phyloP scores from a whole-genome alignment of 2,888 invertebrate genomes.

The Amphimallon solstitiale region DNA sequence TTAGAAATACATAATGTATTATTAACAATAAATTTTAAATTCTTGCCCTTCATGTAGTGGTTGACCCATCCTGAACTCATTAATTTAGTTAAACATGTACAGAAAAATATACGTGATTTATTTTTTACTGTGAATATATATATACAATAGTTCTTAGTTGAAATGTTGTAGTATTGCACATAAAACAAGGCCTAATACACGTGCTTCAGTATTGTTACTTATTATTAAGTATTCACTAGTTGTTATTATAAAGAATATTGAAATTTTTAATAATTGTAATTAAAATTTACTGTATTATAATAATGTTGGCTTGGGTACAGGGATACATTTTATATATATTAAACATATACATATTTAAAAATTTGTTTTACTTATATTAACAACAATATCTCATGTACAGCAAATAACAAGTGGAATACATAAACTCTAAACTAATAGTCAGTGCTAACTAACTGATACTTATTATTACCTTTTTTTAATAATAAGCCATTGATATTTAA shows the following conservation, averaged over 20 bases:
- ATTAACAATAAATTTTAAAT: too few species aligned
- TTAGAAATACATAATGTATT: too few species aligned
- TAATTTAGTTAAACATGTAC: constrained; percentile 1
- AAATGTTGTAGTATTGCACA: constrained; percentile 38
- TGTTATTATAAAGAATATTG: constrained; percentile 33
- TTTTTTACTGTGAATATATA: constrained; percentile 35
- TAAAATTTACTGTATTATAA: constrained; percentile 41
- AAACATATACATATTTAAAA: constrained; percentile 36
- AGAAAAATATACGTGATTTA: constrained; percentile 14
- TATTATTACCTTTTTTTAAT: constrained; percentile 75
- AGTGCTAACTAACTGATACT: constrained; percentile 50
- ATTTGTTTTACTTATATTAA: not conserved
- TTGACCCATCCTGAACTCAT: too few species aligned
- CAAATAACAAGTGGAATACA: constrained; percentile 1
- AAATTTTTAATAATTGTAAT: constrained; percentile 39
- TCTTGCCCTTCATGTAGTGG: too few species aligned
- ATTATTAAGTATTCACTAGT: constrained; percentile 37
- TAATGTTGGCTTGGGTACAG: constrained; percentile 44
- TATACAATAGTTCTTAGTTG: constrained; percentile 31
- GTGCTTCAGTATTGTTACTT: constrained; percentile 48
- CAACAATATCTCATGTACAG: not conserved
- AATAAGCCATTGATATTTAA: constrained; percentile 88
- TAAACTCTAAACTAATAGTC: constrained; percentile 3
- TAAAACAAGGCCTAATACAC: constrained; percentile 46
- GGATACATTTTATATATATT: constrained; percentile 43